Conservation (phyloP, 2,797 vertebrate genomes). For the Myoxocephalus aenaeus region DNA sequence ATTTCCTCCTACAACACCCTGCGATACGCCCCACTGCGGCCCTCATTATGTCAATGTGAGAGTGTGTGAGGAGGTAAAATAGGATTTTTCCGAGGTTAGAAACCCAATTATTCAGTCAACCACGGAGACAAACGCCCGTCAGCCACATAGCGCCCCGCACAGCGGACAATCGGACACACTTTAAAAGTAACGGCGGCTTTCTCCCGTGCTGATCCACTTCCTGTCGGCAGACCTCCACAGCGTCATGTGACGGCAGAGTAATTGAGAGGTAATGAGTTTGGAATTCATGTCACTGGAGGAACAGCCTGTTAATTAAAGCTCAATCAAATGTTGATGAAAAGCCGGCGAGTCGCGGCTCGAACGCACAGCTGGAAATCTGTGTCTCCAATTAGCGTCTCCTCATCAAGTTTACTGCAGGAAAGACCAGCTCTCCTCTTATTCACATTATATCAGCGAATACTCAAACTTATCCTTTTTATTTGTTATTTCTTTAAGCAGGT, state of each 20-base stretch:
- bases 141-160: too few species aligned
- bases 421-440: too few species aligned
- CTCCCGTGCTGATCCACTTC: background rate
- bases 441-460: too few species aligned
- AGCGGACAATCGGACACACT: too few species aligned
- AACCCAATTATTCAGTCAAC: background rate
- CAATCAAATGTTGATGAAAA: background rate
- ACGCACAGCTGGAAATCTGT: background rate
- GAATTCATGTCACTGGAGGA: background rate
- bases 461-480: background rate
- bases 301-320: constrained; percentile 1
- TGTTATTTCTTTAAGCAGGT: background rate
- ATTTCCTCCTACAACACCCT: constrained; percentile 1
- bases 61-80: too few species aligned
- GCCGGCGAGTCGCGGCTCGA: background rate
- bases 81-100: background rate
- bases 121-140: too few species aligned
- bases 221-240: background rate
- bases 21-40: background rate
- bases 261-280: background rate
- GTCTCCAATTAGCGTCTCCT: background rate
- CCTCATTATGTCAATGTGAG: background rate
- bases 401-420: background rate
- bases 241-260: background rate
- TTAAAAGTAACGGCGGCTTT: background rate